phyloP scores from a whole-genome alignment of 2,113 vertebrate genomes.

The Chaetops frenatus region DNA sequence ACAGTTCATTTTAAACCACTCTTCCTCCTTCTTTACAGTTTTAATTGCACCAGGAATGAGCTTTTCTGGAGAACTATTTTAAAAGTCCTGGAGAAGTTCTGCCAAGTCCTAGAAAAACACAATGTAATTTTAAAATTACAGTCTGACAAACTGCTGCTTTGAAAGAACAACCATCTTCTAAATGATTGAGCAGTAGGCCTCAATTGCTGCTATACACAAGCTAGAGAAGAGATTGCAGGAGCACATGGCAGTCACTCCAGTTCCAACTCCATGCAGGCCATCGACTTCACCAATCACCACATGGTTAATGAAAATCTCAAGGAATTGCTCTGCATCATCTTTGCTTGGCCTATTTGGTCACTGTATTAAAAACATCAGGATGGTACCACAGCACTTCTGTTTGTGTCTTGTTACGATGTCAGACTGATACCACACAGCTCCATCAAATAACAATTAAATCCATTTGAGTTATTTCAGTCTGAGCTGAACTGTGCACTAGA shows the following conservation, averaged over 20 bases:
- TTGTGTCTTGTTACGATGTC: neutral
- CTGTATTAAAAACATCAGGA: neutral
- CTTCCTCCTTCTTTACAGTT: constrained; percentile 12
- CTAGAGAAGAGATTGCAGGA: neutral
- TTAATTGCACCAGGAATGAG: neutral
- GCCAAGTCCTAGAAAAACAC: constrained; percentile 36
- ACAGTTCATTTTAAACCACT: neutral
- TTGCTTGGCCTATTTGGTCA: neutral
- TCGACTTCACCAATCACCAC: neutral
- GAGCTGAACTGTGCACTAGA: neutral
- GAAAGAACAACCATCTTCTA: neutral
- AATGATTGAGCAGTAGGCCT: neutral
- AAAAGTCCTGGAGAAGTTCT: neutral
- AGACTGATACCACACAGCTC: neutral
- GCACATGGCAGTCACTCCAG: rapidly evolving
- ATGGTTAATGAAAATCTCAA: neutral
- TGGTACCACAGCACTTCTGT: neutral
- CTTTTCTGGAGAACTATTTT: constrained; percentile 20
- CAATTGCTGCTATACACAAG: neutral
- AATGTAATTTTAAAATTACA: constrained; percentile 47
- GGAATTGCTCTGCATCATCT: neutral
- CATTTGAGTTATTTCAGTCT: neutral
- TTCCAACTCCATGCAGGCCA: neutral
- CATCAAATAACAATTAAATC: neutral
- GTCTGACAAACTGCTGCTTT: constrained; percentile 27